Evolutionary conservation across 2,797 vertebrate genomes (phyloP).

Genomic region (Phalanger gymnotis): DNA sequence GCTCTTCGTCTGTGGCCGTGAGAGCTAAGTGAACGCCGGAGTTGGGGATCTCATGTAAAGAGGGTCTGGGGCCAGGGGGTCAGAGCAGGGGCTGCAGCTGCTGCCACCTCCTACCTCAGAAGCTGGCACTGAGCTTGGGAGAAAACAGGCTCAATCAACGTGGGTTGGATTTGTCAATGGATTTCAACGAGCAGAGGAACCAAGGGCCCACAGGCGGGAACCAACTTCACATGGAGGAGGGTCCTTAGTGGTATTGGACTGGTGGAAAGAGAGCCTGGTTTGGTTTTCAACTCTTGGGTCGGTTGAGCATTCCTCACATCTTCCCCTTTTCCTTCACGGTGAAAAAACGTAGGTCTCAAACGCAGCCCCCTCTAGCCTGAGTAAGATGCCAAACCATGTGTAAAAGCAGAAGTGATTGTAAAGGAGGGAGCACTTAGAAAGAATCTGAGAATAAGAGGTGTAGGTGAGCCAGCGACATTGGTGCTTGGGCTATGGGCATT

Average conservation of each 20-base stretch:
- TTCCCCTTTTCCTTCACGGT: neutral
- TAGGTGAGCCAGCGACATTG: neutral
- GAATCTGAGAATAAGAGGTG: too few relatives aligned
- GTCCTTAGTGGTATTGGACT: neutral
- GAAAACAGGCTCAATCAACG: too few relatives aligned
- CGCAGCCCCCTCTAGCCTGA: too few relatives aligned
- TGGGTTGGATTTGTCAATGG: too few relatives aligned
- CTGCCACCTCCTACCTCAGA: too few relatives aligned
- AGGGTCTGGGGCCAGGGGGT: neutral
- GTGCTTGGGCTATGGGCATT: neutral
- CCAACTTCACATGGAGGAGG: neutral
- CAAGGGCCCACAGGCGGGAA: neutral
- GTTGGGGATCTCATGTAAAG: neutral
- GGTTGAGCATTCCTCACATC: too few relatives aligned
- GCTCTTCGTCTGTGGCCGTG: accelerated
- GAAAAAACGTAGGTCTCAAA: neutral
- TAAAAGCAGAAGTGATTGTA: neutral
- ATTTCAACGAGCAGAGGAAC: neutral
- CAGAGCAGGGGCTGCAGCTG: too few relatives aligned
- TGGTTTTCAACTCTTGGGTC: neutral
- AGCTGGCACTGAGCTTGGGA: neutral
- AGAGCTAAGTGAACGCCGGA: neutral
- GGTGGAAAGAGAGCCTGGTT: neutral
- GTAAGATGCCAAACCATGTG: neutral
- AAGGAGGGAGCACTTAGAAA: neutral